Percentiles rank a stretch among this genome's conserved stretches.
phyloP scores from a whole-genome alignment of 2,888 invertebrate species.

The Eupsilia transversa region DNA sequence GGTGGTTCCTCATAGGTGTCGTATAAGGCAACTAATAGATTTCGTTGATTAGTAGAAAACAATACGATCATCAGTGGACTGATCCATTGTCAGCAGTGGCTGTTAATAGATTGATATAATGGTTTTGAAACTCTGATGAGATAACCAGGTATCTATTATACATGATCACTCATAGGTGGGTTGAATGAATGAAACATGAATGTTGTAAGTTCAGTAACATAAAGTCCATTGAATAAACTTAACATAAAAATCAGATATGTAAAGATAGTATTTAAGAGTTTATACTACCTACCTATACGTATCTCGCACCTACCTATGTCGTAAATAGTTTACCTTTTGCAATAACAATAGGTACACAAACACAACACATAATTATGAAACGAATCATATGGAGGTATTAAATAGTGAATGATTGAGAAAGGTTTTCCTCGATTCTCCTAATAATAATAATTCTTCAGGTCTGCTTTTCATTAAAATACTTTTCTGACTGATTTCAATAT shows the following conservation, averaged over 20 bases:
- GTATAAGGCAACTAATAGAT: conserved; percentile 17
- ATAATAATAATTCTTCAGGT: background rate
- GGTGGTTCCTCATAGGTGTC: background rate
- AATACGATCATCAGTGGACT: background rate
- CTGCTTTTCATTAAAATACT: background rate
- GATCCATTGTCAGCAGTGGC: conserved; percentile 14
- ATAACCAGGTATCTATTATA: background rate
- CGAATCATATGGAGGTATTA: background rate
- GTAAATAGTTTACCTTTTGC: background rate
- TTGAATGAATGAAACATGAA: background rate
- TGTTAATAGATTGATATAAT: conserved; percentile 4
- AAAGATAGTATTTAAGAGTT: background rate
- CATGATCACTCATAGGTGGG: background rate
- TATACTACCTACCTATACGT: too few species aligned
- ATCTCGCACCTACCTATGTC: too few species aligned
- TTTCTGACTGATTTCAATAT: background rate
- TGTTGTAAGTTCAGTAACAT: background rate
- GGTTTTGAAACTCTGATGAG: conserved; percentile 9
- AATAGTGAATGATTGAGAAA: background rate
- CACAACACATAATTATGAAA: background rate
- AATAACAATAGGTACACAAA: background rate
- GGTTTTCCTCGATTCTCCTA: background rate
- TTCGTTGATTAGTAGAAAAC: conserved; percentile 7
- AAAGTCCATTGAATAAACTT: background rate
- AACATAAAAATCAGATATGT: too few species aligned